phyloP scores from a whole-genome alignment of 2,888 invertebrate species.

The Nomada lathburiana region DNA sequence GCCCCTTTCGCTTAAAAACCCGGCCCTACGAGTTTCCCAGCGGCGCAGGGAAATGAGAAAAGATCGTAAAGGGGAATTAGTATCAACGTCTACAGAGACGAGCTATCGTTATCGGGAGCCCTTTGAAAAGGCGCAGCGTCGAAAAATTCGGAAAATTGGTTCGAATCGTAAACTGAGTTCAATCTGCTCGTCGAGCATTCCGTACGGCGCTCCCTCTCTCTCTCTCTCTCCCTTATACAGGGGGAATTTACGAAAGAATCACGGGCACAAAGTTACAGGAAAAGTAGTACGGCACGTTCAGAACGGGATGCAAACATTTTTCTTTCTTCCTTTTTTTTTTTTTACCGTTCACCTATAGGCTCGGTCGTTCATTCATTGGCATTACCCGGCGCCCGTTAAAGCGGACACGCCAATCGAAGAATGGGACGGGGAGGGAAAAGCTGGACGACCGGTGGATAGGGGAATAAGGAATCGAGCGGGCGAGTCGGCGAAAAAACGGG shows the following conservation, averaged over 20 bases:
- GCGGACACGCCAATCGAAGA: slow-evolving; percentile 8
- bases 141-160: slow-evolving; percentile 18
- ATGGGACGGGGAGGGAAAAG: not conserved
- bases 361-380: slow-evolving; percentile 15
- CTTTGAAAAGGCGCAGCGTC: not conserved
- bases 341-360: slow-evolving; percentile 1
- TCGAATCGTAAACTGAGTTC: slow-evolving; percentile 46
- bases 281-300: slow-evolving; percentile 36
- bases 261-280: slow-evolving; percentile 39
- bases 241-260: slow-evolving; percentile 44
- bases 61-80: slow-evolving; percentile 12
- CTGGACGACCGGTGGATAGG: not conserved
- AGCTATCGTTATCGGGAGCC: slow-evolving; percentile 5
- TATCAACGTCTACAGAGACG: not conserved
- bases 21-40: slow-evolving; percentile 1
- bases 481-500: slow-evolving; percentile 41
- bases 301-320: not conserved
- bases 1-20: not conserved
- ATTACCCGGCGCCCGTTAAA: slow-evolving; percentile 41
- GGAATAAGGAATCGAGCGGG: not conserved
- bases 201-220: not conserved
- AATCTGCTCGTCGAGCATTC: slow-evolving; percentile 37
- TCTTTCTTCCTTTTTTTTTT: slow-evolving; percentile 29
- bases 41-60: slow-evolving; percentile 10
- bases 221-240: not conserved